These are phyloP conservation scores for Plagodis pulveraria DNA, from an alignment of 2,888 invertebrate species.

Conservation along the genomic window DNA sequence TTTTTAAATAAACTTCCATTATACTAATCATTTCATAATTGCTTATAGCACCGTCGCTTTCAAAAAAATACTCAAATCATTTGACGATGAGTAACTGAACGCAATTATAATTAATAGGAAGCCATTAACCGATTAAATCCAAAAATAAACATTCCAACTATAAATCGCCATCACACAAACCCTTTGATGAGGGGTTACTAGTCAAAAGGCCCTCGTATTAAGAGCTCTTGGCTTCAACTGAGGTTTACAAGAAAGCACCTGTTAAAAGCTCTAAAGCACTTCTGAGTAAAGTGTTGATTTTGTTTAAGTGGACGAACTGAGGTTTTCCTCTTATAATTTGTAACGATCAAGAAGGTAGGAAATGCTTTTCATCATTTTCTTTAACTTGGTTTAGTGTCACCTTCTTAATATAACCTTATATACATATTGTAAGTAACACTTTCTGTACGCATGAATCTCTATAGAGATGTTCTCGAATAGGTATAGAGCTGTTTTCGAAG, in stretches of 20 bases:
- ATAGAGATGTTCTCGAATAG: too few species aligned
- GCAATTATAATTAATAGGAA: neutral
- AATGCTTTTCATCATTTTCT: neutral
- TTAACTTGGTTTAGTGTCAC: too few species aligned
- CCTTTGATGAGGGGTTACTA: conserved; percentile 35
- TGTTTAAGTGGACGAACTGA: conserved; percentile 9
- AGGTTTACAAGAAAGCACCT: conserved; percentile 44
- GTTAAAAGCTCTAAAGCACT: conserved; percentile 40
- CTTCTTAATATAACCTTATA: too few species aligned
- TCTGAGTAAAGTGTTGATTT: conserved; percentile 31
- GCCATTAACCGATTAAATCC: conserved; percentile 1
- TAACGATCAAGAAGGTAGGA: neutral
- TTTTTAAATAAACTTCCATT: too few species aligned
- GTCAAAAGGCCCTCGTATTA: conserved; percentile 49
- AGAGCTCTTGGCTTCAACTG: conserved; percentile 44
- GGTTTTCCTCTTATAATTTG: conserved; percentile 1
- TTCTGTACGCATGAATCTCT: too few species aligned
- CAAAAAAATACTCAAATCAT: too few species aligned
- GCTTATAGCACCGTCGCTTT: too few species aligned
- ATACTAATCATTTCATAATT: too few species aligned
- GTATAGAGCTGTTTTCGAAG: too few species aligned
- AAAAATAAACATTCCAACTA: conserved; percentile 19
- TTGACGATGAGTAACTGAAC: too few species aligned
- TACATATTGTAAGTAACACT: too few species aligned
- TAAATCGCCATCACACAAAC: conserved; percentile 22